Conservation (phyloP, 2,797 vertebrate genomes). For the Chelon auratus region DNA sequence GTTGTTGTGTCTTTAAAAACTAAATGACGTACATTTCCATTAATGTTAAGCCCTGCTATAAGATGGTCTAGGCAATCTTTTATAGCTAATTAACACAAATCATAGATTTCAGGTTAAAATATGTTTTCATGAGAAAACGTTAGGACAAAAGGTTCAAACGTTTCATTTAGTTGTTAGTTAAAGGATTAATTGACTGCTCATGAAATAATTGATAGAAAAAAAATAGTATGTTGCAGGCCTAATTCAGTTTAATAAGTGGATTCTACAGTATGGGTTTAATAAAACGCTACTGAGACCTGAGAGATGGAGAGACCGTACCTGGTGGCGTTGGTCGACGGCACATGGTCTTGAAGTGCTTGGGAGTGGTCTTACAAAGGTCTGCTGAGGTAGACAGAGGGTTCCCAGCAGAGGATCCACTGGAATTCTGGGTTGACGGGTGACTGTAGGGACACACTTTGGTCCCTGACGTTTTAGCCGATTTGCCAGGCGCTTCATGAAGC, state of each 20-base stretch:
- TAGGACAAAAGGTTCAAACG: too few relatives aligned
- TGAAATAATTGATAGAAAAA: too few relatives aligned
- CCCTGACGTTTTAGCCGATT: constrained; percentile 84
- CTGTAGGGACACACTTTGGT: constrained; percentile 93
- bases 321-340: constrained; percentile 92
- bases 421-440: constrained; percentile 85
- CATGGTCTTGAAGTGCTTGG: constrained; percentile 96
- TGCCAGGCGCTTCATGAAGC: constrained; percentile 86
- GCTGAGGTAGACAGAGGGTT: constrained; percentile 92
- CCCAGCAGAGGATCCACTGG: constrained; percentile 81
- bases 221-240: too few relatives aligned
- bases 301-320: constrained; percentile 75
- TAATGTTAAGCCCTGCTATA: too few relatives aligned
- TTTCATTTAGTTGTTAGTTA: too few relatives aligned
- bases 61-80: too few relatives aligned
- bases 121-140: too few relatives aligned
- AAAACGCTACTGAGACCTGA: neutral
- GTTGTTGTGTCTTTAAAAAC: too few relatives aligned
- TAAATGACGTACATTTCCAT: too few relatives aligned
- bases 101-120: too few relatives aligned
- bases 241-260: neutral
- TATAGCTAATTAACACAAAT: too few relatives aligned
- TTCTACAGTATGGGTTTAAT: neutral
- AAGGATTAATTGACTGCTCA: too few relatives aligned
- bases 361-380: constrained; percentile 93